These are phyloP conservation scores for Drosophila ananassae DNA, from an alignment of 1,140 invertebrate species.

Conservation along the genomic window DNA sequence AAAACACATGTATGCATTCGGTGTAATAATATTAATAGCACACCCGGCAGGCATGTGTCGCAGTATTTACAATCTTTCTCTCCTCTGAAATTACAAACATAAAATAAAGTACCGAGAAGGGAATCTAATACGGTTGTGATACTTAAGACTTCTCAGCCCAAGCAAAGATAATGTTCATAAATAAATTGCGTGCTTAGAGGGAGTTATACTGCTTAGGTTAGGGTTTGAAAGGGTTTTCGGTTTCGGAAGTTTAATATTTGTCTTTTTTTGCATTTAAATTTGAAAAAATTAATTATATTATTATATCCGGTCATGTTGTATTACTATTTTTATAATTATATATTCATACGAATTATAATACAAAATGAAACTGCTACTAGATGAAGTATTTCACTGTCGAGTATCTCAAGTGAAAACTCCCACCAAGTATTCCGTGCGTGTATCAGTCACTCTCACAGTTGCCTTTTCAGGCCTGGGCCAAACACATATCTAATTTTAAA, in stretches of 20 bases:
- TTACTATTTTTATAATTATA: too few relatives aligned
- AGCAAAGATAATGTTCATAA: slow-evolving; percentile 1
- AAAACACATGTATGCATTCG: slow-evolving; percentile 2
- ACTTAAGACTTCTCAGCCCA: background rate
- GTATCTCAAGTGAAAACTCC: background rate
- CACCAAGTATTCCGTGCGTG: slow-evolving; percentile 29
- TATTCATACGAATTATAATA: background rate
- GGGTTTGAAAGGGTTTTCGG: too few relatives aligned
- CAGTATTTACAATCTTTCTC: slow-evolving; percentile 25
- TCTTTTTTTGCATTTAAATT: too few relatives aligned
- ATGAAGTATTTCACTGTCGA: slow-evolving; percentile 2
- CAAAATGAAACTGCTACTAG: background rate
- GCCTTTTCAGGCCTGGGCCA: slow-evolving; percentile 11
- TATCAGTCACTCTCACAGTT: slow-evolving; percentile 48
- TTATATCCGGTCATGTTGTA: too few relatives aligned
- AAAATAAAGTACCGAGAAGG: slow-evolving; percentile 10
- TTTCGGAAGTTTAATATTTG: too few relatives aligned
- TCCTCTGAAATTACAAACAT: slow-evolving; percentile 22
- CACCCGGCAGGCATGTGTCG: slow-evolving; percentile 22
- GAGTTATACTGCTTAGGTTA: background rate
- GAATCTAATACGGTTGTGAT: slow-evolving; percentile 18
- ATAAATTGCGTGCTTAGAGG: slow-evolving; percentile 1
- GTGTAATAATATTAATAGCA: slow-evolving; percentile 33
- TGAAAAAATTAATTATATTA: too few relatives aligned
- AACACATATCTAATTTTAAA: slow-evolving; percentile 69